phyloP scores from a whole-genome alignment of 2,888 invertebrate species.

The Drosophila austrosaltans region DNA sequence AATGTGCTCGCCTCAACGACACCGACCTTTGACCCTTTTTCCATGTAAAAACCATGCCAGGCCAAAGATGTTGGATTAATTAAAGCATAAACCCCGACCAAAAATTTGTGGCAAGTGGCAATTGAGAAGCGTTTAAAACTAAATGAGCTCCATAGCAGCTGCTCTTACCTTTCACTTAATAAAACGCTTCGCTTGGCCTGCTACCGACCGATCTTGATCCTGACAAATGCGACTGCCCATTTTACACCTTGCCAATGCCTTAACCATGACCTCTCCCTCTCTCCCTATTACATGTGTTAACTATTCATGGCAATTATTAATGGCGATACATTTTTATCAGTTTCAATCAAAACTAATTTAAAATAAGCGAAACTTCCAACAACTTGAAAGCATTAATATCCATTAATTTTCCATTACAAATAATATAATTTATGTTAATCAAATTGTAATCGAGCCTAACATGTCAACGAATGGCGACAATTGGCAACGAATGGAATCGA shows the following conservation, averaged over 20 bases:
- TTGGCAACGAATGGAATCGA: conserved; percentile 52
- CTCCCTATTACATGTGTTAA: conserved; percentile 9
- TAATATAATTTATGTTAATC: conserved; percentile 68
- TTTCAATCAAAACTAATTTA: conserved; percentile 55
- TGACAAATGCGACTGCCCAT: conserved; percentile 64
- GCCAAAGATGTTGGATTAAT: conserved; percentile 63
- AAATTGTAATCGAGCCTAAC: conserved; percentile 52
- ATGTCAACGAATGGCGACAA: conserved; percentile 68
- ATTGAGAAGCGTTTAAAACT: conserved; percentile 34
- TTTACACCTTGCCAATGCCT: conserved; percentile 65
- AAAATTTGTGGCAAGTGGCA: conserved; percentile 63
- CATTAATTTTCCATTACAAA: conserved; percentile 51
- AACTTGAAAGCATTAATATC: conserved; percentile 37
- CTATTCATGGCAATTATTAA: conserved; percentile 20
- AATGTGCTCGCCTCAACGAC: conserved; percentile 72
- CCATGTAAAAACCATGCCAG: conserved; percentile 52
- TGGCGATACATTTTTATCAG: conserved; percentile 29
- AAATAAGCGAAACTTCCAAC: conserved; percentile 40
- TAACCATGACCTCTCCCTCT: no score
- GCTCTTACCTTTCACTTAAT: conserved; percentile 47
- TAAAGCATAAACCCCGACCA: conserved; percentile 59
- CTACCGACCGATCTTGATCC: conserved; percentile 50
- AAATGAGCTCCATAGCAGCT: conserved; percentile 31
- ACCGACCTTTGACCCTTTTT: conserved; percentile 74
- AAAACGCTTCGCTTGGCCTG: conserved; percentile 52